Base-by-base conservation (phyloP, 1,140 invertebrate species). In the Fopius arisanus region DNA sequence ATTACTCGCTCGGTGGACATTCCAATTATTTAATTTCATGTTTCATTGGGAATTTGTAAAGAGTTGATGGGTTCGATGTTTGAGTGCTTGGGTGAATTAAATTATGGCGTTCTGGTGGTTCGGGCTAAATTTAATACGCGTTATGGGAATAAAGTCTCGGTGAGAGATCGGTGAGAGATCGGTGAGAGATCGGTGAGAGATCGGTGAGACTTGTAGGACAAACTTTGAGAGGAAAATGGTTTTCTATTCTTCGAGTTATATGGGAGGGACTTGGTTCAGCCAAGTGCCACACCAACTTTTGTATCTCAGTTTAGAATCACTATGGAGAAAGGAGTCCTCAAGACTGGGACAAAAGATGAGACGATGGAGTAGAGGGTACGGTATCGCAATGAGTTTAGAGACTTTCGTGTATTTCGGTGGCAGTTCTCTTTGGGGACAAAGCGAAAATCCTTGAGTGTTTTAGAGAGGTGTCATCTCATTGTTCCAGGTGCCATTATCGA, bases 291-390 rank as follows among this genome's bases (percentile, higher is more conserved):
- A 19, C 6, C 23, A 28, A 59, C 21, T 59, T 59, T 59, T 59
- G 54, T 59, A 59, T 59, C 54, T 19, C 54, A 26, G 54, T 59
- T 59, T 59, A 59, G 54, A 59, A 59, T 59, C 54, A 59, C 54
- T 26, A 59, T 59, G 12, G 14, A 59, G 54, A 59, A 59, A 28
- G 54, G 54, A 59, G 19, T 10, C 9, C 54, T 59, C 23, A 28
- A 59, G 54, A 59, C 54, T 23, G 54, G 10, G 54, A 59, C 54
- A 59, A 28, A 26, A 59, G 54, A 59, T 59, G 10, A 26, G 54
- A 59, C 54, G 23, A 26, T 6, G 12, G 21, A 48, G 43, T n/a
- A n/a, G n/a, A 10, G 33, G 23, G 19, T 59, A 59, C 54, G 23
- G 21, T 59, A 59, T 59, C 54, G 19, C 54, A 59, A 59, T 59